These are phyloP conservation scores for Antheraea assamensis DNA, from an alignment of 2,888 invertebrate species.

Conservation along the genomic window DNA sequence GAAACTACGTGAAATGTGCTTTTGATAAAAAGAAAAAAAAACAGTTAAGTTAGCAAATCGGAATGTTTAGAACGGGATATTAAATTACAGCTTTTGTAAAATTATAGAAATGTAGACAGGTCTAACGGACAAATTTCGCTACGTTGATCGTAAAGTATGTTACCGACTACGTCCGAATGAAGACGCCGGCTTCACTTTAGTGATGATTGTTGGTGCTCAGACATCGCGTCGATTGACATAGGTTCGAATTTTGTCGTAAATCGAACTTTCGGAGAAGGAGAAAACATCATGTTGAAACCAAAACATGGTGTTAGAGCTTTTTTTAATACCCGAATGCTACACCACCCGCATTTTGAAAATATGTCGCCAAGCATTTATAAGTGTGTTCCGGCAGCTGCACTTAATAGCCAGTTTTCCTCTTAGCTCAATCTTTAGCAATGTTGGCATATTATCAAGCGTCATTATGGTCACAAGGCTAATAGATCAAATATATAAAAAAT, in stretches of 20 bases:
- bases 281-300: neutral
- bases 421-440: neutral
- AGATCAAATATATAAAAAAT: neutral
- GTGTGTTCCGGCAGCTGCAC: neutral
- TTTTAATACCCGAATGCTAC: neutral
- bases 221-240: neutral
- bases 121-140: no score
- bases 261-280: neutral
- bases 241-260: neutral
- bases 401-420: neutral
- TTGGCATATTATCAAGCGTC: neutral
- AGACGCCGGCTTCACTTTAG: no score
- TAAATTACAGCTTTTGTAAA: no score
- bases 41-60: no score
- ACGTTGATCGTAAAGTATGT: no score
- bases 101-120: no score
- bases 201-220: no score
- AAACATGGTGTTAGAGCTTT: neutral
- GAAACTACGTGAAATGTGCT: no score
- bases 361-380: neutral
- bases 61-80: no score
- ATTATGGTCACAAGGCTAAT: neutral
- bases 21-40: no score
- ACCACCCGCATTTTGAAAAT: neutral
- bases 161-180: no score